phyloP scores from a whole-genome alignment of 2,888 invertebrate species.

The Drosophila atripex region DNA sequence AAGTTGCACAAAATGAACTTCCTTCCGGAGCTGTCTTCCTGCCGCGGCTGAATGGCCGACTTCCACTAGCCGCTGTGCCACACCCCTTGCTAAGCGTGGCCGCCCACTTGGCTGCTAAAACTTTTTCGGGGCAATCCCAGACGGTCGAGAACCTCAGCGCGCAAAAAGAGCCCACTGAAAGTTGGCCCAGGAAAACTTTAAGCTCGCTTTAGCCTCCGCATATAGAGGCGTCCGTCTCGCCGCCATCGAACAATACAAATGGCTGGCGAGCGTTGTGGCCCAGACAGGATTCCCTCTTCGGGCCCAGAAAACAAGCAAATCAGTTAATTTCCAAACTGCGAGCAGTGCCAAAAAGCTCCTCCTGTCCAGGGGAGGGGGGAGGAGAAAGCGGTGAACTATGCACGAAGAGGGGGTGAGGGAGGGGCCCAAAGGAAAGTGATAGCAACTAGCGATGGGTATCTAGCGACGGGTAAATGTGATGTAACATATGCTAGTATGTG shows the following conservation, averaged over 20 bases:
- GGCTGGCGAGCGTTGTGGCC: slow-evolving; percentile 35
- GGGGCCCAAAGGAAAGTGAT: not conserved
- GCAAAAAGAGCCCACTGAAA: slow-evolving; percentile 36
- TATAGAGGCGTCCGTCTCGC: slow-evolving; percentile 47
- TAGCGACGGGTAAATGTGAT: too few relatives aligned
- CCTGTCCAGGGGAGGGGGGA: not conserved
- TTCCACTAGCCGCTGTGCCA: slow-evolving; percentile 20
- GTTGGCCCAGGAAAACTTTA: slow-evolving; percentile 55
- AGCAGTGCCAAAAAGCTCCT: slow-evolving; percentile 56
- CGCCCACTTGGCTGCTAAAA: slow-evolving; percentile 35
- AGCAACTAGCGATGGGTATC: not conserved
- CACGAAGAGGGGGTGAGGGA: slow-evolving; percentile 19
- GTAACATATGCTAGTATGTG: too few relatives aligned
- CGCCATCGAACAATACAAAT: slow-evolving; percentile 71
- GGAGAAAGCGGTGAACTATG: slow-evolving; percentile 13
- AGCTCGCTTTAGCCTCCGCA: slow-evolving; percentile 64
- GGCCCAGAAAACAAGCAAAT: slow-evolving; percentile 41
- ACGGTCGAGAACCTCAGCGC: slow-evolving; percentile 41
- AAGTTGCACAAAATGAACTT: slow-evolving; percentile 78
- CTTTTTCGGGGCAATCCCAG: slow-evolving; percentile 39
- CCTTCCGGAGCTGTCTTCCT: slow-evolving; percentile 62
- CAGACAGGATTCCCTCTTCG: slow-evolving; percentile 36
- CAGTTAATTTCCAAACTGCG: slow-evolving; percentile 75
- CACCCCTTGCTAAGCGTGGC: slow-evolving; percentile 35
- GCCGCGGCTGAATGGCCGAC: slow-evolving; percentile 50